Percentiles rank a stretch among this genome's conserved stretches.
These are phyloP conservation scores for Lucinisca nassula DNA, from an alignment of 2,888 invertebrate species.

Conservation along the genomic window DNA sequence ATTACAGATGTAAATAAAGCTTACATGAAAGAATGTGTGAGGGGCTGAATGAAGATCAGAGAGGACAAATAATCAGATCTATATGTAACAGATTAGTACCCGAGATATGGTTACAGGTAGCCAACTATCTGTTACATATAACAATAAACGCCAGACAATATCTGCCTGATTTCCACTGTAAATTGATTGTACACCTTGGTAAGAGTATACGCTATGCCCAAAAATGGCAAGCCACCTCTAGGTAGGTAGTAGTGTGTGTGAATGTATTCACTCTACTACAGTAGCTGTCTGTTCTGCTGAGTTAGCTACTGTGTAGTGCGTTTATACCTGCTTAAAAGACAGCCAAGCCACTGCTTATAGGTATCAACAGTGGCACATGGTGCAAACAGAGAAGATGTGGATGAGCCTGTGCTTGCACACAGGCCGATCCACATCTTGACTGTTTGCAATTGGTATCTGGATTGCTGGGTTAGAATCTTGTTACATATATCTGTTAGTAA, in stretches of 20 bases:
- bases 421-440: too few relatives aligned
- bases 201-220: slow-evolving; percentile 77
- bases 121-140: slow-evolving; percentile 18
- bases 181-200: slow-evolving; percentile 39
- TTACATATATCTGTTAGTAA: too few relatives aligned
- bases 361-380: too few relatives aligned
- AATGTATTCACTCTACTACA: slow-evolving; percentile 17
- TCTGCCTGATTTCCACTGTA: slow-evolving; percentile 10
- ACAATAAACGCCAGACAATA: slow-evolving; percentile 22
- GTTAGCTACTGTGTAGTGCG: background rate
- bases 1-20: slow-evolving; percentile 2
- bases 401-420: too few relatives aligned
- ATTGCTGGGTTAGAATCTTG: too few relatives aligned
- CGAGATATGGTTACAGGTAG: background rate
- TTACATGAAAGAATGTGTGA: background rate
- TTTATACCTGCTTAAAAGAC: slow-evolving; percentile 8
- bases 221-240: slow-evolving; percentile 75
- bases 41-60: background rate
- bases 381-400: too few relatives aligned
- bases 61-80: background rate
- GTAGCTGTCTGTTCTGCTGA: slow-evolving; percentile 5
- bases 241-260: slow-evolving; percentile 33
- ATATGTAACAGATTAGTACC: slow-evolving; percentile 7
- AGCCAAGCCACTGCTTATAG: too few relatives aligned
- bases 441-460: too few relatives aligned